Conservation (phyloP, 2,113 vertebrate species). For the Toxotes chatareus region DNA sequence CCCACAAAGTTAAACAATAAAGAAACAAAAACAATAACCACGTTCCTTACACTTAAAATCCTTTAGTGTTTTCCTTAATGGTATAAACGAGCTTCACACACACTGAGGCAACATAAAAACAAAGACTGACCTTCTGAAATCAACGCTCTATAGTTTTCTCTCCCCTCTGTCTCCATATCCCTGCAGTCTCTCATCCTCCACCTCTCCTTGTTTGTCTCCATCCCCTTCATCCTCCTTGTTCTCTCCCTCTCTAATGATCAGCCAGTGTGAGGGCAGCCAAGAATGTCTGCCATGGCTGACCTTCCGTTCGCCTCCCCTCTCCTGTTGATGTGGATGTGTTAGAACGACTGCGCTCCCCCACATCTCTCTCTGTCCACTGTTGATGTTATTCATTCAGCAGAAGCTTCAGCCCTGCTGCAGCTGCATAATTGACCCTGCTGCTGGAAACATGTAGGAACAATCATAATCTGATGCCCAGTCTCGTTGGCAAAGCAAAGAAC, state of each 20-base stretch:
- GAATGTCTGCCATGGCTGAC: slow-evolving; percentile 68
- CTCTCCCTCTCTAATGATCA: slow-evolving; percentile 54
- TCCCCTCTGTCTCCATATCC: not conserved
- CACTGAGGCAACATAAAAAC: not conserved
- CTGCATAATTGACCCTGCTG: slow-evolving; percentile 51
- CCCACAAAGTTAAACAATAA: not conserved
- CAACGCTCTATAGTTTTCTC: slow-evolving; percentile 19
- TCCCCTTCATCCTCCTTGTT: not conserved
- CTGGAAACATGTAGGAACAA: slow-evolving; percentile 47
- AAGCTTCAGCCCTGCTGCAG: slow-evolving; percentile 32
- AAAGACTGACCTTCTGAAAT: slow-evolving; percentile 47
- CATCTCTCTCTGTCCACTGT: slow-evolving; percentile 21
- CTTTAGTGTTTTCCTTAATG: not conserved
- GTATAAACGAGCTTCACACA: not conserved
- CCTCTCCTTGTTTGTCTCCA: slow-evolving; percentile 18
- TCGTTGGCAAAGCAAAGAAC: not conserved
- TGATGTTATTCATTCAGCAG: slow-evolving; percentile 50
- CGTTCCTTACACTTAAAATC: not conserved
- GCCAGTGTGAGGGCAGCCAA: slow-evolving; percentile 54
- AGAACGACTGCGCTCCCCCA: slow-evolving; percentile 42
- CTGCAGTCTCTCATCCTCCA: slow-evolving; percentile 42
- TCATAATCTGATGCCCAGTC: slow-evolving; percentile 23
- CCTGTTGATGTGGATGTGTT: slow-evolving; percentile 54
- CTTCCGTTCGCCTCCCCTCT: slow-evolving; percentile 64
- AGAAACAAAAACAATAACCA: not conserved